These are phyloP conservation scores for Drosophila acutilabella DNA, from an alignment of 2,888 invertebrate species.

Conservation along the genomic window DNA sequence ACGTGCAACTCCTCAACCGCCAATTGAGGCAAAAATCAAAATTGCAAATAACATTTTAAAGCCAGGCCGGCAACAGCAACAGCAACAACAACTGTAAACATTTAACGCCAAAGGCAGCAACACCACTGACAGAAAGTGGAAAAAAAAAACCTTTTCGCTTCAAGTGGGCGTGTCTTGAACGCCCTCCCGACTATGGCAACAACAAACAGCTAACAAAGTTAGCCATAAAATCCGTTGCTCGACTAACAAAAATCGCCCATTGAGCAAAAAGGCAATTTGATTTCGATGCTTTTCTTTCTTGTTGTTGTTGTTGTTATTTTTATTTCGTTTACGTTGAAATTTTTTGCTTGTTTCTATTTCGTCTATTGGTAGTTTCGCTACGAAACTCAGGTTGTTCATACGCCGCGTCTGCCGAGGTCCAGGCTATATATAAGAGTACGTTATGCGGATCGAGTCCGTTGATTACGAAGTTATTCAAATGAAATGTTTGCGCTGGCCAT, in stretches of 20 bases:
- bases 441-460: constrained; percentile 50
- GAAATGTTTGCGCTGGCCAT: constrained; percentile 70
- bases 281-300: constrained; percentile 48
- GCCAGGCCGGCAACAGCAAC: constrained; percentile 21
- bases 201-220: constrained; percentile 54
- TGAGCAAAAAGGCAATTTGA: constrained; percentile 71
- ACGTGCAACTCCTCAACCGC: constrained; percentile 10
- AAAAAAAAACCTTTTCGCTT: constrained; percentile 21
- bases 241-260: constrained; percentile 68
- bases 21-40: constrained; percentile 50
- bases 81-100: constrained; percentile 26
- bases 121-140: constrained; percentile 6
- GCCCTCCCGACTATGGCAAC: constrained; percentile 31
- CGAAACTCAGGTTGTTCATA: constrained; percentile 60
- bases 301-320: constrained; percentile 8
- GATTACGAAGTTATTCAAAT: constrained; percentile 76
- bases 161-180: constrained; percentile 42
- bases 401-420: constrained; percentile 52
- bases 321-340: neutral
- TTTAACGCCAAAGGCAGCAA: constrained; percentile 52
- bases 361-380: constrained; percentile 28
- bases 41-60: constrained; percentile 55
- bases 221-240: constrained; percentile 64
- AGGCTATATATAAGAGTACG: constrained; percentile 11
- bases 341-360: constrained; percentile 13